Percentiles rank a stretch among this genome's conserved stretches.
These are phyloP conservation scores for Acromyrmex heyeri DNA, from an alignment of 1,140 invertebrate species.

Conservation along the genomic window DNA sequence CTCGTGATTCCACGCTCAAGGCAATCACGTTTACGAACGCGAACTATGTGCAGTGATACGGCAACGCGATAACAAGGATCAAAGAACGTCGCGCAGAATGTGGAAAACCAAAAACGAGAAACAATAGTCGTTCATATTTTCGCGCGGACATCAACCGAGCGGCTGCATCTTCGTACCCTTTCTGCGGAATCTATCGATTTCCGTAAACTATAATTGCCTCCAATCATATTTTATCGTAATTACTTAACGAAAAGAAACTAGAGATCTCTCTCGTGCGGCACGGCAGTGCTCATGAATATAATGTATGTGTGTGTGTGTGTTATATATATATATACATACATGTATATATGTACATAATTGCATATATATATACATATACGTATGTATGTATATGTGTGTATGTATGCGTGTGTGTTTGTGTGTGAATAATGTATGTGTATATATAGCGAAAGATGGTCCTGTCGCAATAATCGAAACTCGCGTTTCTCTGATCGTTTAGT, in stretches of 20 bases:
- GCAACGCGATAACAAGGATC: constrained; percentile 26
- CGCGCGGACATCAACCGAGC: constrained; percentile 61
- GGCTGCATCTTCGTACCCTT: constrained; percentile 62
- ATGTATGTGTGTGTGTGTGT: neutral
- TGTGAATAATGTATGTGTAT: neutral
- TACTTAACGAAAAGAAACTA: constrained; percentile 74
- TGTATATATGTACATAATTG: neutral
- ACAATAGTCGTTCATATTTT: constrained; percentile 62
- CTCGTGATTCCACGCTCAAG: constrained; percentile 13
- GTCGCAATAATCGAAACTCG: constrained; percentile 65
- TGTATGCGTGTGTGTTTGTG: neutral
- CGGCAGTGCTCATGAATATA: constrained; percentile 66
- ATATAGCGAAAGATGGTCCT: constrained; percentile 62
- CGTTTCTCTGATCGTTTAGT: constrained; percentile 46
- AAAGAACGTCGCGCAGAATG: constrained; percentile 35
- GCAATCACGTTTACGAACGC: constrained; percentile 6
- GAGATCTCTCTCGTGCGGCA: constrained; percentile 56
- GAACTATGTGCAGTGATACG: constrained; percentile 37
- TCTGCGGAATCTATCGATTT: constrained; percentile 74
- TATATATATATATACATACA: neutral
- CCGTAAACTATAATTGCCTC: constrained; percentile 76
- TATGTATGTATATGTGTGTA: neutral
- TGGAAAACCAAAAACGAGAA: constrained; percentile 28
- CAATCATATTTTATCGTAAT: constrained; percentile 72
- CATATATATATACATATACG: neutral